Conservation (phyloP, 2,888 invertebrate species). For the Mesoligia furuncula region DNA sequence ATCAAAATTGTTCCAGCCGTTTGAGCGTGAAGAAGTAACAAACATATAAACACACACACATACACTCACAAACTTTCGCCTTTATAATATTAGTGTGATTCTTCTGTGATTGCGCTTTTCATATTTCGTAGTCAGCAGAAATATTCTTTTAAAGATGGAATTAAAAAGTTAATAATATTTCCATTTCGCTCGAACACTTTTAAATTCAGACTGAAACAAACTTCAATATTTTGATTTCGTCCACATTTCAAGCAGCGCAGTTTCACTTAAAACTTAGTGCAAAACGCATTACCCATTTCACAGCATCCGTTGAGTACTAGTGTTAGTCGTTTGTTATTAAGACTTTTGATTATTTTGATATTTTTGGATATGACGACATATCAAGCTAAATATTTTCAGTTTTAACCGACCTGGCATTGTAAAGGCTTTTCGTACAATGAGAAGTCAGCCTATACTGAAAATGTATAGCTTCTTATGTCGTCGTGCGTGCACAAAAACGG, state of each 20-base stretch:
- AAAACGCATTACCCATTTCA: slow-evolving; percentile 20
- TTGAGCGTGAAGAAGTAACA: too few relatives aligned
- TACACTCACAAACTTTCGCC: too few relatives aligned
- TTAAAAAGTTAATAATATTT: slow-evolving; percentile 6
- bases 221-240: slow-evolving; percentile 33
- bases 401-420: background rate
- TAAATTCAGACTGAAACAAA: slow-evolving; percentile 11
- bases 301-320: background rate
- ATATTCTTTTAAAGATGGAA: slow-evolving; percentile 5
- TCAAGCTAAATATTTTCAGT: background rate
- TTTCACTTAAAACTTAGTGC: slow-evolving; percentile 18
- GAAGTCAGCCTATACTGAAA: background rate
- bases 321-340: background rate
- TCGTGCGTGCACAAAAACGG: background rate
- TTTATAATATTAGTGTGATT: background rate
- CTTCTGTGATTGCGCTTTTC: slow-evolving; percentile 4
- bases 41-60: too few relatives aligned
- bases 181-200: slow-evolving; percentile 19
- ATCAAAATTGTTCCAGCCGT: too few relatives aligned
- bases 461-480: background rate
- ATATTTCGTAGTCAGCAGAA: background rate
- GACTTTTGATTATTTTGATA: background rate
- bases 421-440: background rate
- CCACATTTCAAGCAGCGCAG: background rate
- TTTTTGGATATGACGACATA: background rate